A percentile compares a stretch with the other conserved stretches of the same genome.
Evolutionary conservation across 2,113 vertebrate species (phyloP).

Genomic region (Podarcis muralis): DNA sequence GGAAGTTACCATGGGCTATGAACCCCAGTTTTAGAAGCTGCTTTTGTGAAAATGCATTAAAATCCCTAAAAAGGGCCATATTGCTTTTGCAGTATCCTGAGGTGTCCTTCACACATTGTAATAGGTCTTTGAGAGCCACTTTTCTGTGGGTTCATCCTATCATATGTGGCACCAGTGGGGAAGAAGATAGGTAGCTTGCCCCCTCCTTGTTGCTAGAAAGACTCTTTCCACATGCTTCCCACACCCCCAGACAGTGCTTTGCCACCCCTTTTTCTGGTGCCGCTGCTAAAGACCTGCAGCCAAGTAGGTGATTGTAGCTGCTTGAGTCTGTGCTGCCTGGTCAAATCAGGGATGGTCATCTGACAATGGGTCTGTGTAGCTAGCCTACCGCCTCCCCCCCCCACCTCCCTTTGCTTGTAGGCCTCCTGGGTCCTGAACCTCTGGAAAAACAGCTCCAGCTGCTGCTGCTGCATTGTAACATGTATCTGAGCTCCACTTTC

Average conservation of each 20-base stretch:
- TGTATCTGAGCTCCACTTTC: not conserved
- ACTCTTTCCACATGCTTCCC: not conserved
- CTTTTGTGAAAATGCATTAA: not conserved
- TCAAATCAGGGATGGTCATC: not conserved
- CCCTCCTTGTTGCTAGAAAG: not conserved
- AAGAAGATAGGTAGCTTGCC: not conserved
- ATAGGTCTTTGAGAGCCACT: not conserved
- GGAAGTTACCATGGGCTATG: too few species aligned
- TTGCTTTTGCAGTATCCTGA: not conserved
- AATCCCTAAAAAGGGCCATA: not conserved
- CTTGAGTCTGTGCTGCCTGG: not conserved
- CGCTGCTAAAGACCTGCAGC: not conserved
- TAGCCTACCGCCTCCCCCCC: not conserved
- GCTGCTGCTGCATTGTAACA: not conserved
- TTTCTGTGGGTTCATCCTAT: not conserved
- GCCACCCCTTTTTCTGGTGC: not conserved
- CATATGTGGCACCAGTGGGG: not conserved
- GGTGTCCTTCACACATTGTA: not conserved
- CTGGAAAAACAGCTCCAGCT: not conserved
- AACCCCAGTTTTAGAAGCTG: not conserved
- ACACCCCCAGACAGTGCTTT: not conserved
- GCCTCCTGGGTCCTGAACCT: not conserved
- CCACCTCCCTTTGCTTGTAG: not conserved
- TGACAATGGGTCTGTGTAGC: not conserved
- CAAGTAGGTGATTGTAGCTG: not conserved